Evolutionary conservation across 2,113 vertebrate species (phyloP).

Genomic region (Rana temporaria): DNA sequence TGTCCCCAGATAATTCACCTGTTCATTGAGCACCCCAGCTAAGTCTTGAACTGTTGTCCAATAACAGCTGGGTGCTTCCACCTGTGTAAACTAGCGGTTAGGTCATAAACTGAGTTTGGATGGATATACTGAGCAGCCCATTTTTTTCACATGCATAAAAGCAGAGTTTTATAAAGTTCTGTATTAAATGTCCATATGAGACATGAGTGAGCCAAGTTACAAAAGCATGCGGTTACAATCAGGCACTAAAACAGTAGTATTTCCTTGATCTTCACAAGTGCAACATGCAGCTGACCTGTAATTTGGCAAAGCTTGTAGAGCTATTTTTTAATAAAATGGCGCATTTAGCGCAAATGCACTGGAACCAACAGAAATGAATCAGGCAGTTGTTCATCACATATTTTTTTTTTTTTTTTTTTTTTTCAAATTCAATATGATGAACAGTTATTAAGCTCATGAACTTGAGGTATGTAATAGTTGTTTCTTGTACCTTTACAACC

Average conservation of each 20-base stretch:
- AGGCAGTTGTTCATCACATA: too few relatives aligned
- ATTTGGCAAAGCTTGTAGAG: not conserved
- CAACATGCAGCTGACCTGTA: not conserved
- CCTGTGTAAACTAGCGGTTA: constrained; percentile 34
- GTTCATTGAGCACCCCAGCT: not conserved
- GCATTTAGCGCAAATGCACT: too few relatives aligned
- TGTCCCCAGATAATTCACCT: constrained; percentile 32
- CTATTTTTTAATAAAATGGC: not conserved
- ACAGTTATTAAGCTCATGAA: too few relatives aligned
- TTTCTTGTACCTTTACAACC: too few relatives aligned
- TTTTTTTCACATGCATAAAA: constrained; percentile 9
- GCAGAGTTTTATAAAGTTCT: constrained; percentile 13
- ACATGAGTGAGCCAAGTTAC: constrained; percentile 6
- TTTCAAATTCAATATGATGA: too few relatives aligned
- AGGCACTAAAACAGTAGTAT: constrained; percentile 5
- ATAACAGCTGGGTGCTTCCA: constrained; percentile 30
- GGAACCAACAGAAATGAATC: too few relatives aligned
- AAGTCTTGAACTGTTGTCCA: not conserved
- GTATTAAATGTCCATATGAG: constrained; percentile 34
- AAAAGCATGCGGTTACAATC: not conserved
- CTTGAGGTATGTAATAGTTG: too few relatives aligned
- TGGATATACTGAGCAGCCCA: not conserved
- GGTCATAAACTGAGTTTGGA: not conserved
- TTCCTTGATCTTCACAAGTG: not conserved
- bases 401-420: too few relatives aligned